Evolutionary conservation across 2,113 vertebrate genomes (phyloP), one percentile per base, ranked within the genome.

Genomic region (Odontophorus gujanensis): DNA sequence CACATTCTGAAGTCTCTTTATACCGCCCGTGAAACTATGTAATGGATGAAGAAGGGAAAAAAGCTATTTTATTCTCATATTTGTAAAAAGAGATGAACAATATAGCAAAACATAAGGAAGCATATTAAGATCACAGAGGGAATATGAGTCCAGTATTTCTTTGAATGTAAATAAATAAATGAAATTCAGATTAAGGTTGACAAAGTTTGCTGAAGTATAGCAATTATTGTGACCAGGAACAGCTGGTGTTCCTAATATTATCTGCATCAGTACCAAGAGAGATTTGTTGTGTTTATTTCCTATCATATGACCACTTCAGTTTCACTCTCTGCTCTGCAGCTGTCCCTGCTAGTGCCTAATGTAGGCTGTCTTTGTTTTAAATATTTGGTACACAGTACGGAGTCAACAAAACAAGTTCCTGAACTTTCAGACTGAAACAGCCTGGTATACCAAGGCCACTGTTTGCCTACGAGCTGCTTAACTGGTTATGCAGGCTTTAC

Each of bases 401-500:
- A 92, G 61, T 71, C 69, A 89, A 96, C 69, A 89, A 96, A 95
- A 84, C 66, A 83, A 82, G 81, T 80, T 84, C 67, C 53, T 38
- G 77, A 67, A 83, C 79, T 88, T 92, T 93, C 58, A 75, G 58
- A 42, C 68, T 76, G 55, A 77, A 51, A 45, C 86, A 75, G 88
- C 42, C 45, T 14, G 21, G 32, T 71, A 45, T 63, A 84, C 76
- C 50, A 47, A 9, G 2, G 65, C 72, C 3, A 0, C 53, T 42
- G 32, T 86, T 94, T 80, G 71, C 78, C 57, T 90, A 25, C 0
- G 8, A 94, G 95, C 88, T 82, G 90, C 74, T 88, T 45, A 92
- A 92, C 95, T 94, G 93, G 94, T 96, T 95, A 57, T 57, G 47
- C 95, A 92, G 89, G 91, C 81, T 95, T 87, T 65, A 48, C 68